A percentile compares a stretch with the other conserved stretches of the same genome.
phyloP scores from a whole-genome alignment of 2,113 vertebrate genomes.

The Microcebus griseorufus region DNA sequence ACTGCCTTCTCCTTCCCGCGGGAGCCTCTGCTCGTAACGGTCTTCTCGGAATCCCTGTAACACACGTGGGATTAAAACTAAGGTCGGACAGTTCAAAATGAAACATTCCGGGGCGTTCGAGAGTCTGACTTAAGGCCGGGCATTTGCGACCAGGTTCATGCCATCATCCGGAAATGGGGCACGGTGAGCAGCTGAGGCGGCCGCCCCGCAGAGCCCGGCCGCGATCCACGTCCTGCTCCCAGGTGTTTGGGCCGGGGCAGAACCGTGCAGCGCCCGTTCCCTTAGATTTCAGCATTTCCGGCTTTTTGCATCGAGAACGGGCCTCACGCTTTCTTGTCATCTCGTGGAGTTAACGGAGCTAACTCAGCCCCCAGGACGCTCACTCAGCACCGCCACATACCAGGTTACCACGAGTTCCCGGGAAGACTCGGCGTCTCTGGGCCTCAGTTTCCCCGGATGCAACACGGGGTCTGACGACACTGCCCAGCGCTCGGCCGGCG shows the following conservation, averaged over 20 bases:
- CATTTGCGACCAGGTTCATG: rapidly evolving
- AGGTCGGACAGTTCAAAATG: background rate
- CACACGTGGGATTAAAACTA: background rate
- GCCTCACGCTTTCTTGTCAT: rapidly evolving
- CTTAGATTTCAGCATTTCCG: background rate
- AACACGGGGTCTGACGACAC: rapidly evolving
- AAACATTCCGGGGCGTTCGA: background rate
- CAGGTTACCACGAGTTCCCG: background rate
- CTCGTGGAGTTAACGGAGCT: background rate
- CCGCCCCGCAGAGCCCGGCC: no score
- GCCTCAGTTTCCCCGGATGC: no score
- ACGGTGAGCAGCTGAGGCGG: rapidly evolving
- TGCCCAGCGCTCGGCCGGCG: rapidly evolving
- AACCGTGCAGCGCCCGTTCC: rapidly evolving
- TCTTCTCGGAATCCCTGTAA: background rate
- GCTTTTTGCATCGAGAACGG: no score
- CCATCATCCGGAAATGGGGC: rapidly evolving
- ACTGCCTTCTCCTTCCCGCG: background rate
- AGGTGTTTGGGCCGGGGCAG: background rate
- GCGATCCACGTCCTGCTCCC: background rate
- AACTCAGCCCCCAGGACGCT: rapidly evolving
- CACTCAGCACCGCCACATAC: rapidly evolving
- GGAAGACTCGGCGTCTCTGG: no score
- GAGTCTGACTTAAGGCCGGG: background rate
- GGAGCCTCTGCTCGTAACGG: background rate